Base-by-base conservation (phyloP, 92 coral and sea anemone genomes). In the Metridium senile region DNA sequence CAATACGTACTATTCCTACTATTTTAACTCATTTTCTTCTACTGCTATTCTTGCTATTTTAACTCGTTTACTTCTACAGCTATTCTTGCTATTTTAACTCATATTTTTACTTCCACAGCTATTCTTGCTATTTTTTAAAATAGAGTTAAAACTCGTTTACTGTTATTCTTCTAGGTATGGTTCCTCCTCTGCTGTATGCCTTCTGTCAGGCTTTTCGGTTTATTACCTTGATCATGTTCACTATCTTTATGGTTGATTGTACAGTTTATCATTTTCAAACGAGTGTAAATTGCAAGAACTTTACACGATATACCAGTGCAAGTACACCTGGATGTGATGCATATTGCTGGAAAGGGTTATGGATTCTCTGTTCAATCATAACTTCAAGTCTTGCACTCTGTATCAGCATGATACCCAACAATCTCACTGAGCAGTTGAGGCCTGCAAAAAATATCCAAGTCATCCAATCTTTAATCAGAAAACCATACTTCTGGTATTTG, bases 401-500 rank as follows among this genome's bases (percentile, higher is more conserved):
- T 31, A 32, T 76, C 23, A n/a, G 51, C 21, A 23, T 39, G 7
- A 43, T 85, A 33, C 74, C 78, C 2, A 62, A 49, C 51, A 17
- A 20, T 25, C 32, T 56, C 23, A 29, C 73, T 49, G 85, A 80
- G 22, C 68, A 25, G 6, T 43, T 89, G 19, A 77, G 90, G 9
- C 90, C 88, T 26, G 81, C 77, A 0, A 10, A 23, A 8, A 66
- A 75, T 61, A 26, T 6, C 29, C 32, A 19, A 8, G 34, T 89
- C 22, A 28, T 71, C 58, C 19, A 22, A 31, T 69, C 80, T 22
- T 67, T 89, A 11, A 1, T 85, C 0, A 45, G 57, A 28, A 85
- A 54, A 66, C 88, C 90, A 9, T 74, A 77, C 74, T 89, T 89
- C 65, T 89, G 93, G 93, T 73, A 82, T 45, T 76, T 82, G 26